Conservation (phyloP, 2,888 invertebrate species). For the Synergus gifuensis region DNA sequence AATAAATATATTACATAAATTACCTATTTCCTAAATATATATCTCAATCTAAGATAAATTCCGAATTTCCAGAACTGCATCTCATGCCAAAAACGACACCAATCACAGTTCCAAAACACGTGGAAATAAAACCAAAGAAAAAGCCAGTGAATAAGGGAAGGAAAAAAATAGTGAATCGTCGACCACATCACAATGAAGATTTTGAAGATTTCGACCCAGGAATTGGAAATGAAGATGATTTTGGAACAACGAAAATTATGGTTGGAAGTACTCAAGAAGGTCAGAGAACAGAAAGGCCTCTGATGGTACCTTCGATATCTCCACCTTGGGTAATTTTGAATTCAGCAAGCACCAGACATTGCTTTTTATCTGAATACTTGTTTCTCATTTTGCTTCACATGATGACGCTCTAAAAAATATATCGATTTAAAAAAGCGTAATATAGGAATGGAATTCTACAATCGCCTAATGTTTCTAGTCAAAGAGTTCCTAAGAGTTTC, state of each 20-base stretch:
- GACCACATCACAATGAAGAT: slow-evolving; percentile 49
- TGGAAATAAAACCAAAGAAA: slow-evolving; percentile 65
- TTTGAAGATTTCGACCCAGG: slow-evolving; percentile 50
- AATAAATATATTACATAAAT: background rate
- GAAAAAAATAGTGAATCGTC: slow-evolving; percentile 61
- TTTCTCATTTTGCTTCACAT: slow-evolving; percentile 55
- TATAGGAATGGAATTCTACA: background rate
- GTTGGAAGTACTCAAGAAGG: slow-evolving; percentile 67
- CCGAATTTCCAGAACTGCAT: slow-evolving; percentile 49
- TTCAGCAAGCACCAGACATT: slow-evolving; percentile 60
- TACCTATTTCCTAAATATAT: background rate
- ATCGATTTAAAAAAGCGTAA: background rate
- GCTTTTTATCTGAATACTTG: slow-evolving; percentile 56
- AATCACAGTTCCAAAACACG: slow-evolving; percentile 62
- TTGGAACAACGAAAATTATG: slow-evolving; percentile 72
- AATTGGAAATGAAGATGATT: slow-evolving; percentile 62
- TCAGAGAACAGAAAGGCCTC: slow-evolving; percentile 72
- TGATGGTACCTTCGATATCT: slow-evolving; percentile 66
- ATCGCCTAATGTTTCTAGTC: background rate
- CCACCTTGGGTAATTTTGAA: slow-evolving; percentile 69
- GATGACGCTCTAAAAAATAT: slow-evolving; percentile 51
- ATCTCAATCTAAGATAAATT: slow-evolving; percentile 17
- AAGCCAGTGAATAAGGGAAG: slow-evolving; percentile 60
- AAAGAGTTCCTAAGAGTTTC: too few species aligned
- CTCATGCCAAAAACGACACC: slow-evolving; percentile 64